Conservation (phyloP, 2,888 invertebrate genomes). For the Macaria notata region DNA sequence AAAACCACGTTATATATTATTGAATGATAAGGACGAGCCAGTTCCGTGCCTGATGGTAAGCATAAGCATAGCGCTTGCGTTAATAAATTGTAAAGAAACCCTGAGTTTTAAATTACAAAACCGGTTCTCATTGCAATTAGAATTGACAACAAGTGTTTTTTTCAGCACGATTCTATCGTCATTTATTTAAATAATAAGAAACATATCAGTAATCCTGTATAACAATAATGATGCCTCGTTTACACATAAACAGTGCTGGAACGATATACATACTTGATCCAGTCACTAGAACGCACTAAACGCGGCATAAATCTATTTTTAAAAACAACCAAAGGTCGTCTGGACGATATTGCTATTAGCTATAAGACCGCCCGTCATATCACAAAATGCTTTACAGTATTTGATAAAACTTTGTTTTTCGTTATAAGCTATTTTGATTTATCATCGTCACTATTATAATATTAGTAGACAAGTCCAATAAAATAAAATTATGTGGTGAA, state of each 20-base stretch:
- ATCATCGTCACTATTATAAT: background rate
- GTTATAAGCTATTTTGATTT: constrained; percentile 1
- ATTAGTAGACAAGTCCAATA: constrained; percentile 1
- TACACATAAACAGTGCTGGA: background rate
- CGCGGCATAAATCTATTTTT: background rate
- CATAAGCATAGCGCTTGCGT: too few relatives aligned
- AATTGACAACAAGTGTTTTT: too few relatives aligned
- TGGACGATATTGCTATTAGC: constrained; percentile 1
- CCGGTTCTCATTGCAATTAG: too few relatives aligned
- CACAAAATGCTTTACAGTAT: constrained; percentile 15
- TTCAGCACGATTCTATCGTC: too few relatives aligned
- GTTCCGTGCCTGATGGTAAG: too few relatives aligned
- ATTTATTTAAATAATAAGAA: too few relatives aligned
- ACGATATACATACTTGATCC: background rate
- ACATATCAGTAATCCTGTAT: too few relatives aligned
- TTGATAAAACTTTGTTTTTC: constrained; percentile 1
- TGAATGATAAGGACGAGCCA: too few relatives aligned
- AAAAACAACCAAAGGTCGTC: background rate
- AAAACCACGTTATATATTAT: too few relatives aligned
- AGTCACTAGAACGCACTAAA: background rate
- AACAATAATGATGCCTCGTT: background rate
- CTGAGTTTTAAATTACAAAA: too few relatives aligned
- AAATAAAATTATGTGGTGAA: too few relatives aligned
- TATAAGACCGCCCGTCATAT: constrained; percentile 16
- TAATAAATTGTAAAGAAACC: too few relatives aligned